Evolutionary conservation across 2,888 invertebrate genomes (phyloP), one percentile per base, ranked within the genome.

Genomic region (Sarcophaga rosellei): DNA sequence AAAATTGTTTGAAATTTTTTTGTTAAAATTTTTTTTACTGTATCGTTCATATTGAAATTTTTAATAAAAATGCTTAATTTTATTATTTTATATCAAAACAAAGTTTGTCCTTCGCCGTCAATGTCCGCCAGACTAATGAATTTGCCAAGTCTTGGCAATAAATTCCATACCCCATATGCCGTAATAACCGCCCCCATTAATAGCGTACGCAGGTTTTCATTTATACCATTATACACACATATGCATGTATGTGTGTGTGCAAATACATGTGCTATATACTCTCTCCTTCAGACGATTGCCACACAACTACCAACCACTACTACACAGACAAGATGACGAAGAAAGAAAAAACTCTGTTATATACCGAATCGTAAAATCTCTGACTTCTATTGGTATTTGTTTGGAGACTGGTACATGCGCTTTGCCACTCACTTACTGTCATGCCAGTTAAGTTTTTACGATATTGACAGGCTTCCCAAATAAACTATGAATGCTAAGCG

Each of bases 391-490:
- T 86, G 79, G 86, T 86, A 86, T 86, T 53, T 53, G 17, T 53
- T 53, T 53, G 12, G 17, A 53, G 17, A 53, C 17, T 1, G 1
- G 53, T 3, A 44, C 86, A 83, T 86, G 86, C 86, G 86, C 86
- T 44, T 70, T 79, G 8, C 8, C 35, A 35, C 35, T 35, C 10
- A 10, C 35, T 35, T 2, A 10, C 35, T 10, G 53, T 15, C 15
- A 53, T 53, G 53, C 53, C 17, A 12, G 53, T 23, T 3, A 35
- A 12, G 35, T 75, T 77, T 73, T 68, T 76, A 84, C 84, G 84
- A 76, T 84, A 84, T 84, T 17, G 45, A 84, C 88, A 77, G 89
- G 90, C 88, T 90, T 88, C 88, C 85, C 85, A 81, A 68, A 35
- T 35, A 35, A 35, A 35, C 8, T 53, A 53, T 53, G 17, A 12